Base-by-base conservation (phyloP, 92 coral and sea anemone genomes). In the Phenganax marumi region DNA sequence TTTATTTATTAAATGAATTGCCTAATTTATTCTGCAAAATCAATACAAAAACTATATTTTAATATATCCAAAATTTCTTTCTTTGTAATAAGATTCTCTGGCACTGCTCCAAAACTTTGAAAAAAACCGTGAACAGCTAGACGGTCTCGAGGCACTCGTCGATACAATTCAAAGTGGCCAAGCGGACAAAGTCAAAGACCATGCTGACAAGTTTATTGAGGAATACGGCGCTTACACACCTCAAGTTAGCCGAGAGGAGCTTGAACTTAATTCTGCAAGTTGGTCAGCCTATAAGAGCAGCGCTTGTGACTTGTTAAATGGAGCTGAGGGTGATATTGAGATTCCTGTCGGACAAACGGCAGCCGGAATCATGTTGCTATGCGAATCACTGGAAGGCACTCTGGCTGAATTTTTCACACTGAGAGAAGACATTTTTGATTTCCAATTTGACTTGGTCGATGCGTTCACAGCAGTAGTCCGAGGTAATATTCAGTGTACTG, bases 391-490 rank as follows among this genome's bases (percentile, higher is more conserved):
- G 25, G 93, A 88, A 73, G 91, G 93, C 21, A 88, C 93, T 10
- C 68, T 90, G 16, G 91, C 91, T 18, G 91, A 90, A 49, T 88
- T 76, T 55, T 52, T 61, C 23, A 61, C 91, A 11, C 84, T 90
- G 25, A 56, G 93, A 63, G 93, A 88, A 33, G 55, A 85, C 66
- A 87, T 90, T 33, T 85, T 88, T 66, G 93, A 90, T 58, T 90
- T 88, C 52, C 93, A 90, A 83, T 90, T 90, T 71, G 87, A 90
- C 9, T 73, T 90, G 21, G 91, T 90, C 4, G 93, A 90, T 54
- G 71, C 91, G 19, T 8, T 90, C 47, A 88, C 93, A 7, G 75
- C 84, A 18, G 91, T 90, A 16, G 73, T 90, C 8, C 89, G 93
- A 21, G 93, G 92, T 3, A 23, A 58, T 6, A 8, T 58, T 58